Conservation (phyloP, 37 sponge, comb jelly and placozoan species). For the Cliona cf. orientalis region DNA sequence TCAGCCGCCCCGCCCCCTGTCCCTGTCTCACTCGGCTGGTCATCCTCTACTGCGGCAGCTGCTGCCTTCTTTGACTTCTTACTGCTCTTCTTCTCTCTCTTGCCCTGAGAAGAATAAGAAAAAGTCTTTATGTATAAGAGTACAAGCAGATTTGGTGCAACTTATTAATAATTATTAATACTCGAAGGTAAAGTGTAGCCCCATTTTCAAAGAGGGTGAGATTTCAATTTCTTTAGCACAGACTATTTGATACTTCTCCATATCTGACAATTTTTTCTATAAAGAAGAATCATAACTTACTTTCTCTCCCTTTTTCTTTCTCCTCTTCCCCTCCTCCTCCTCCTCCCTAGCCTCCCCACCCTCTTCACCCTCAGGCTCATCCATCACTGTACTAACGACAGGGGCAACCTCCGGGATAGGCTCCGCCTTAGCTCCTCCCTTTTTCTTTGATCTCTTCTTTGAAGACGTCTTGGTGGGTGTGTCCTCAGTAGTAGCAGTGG, state of each 20-base stretch:
- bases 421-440: background rate
- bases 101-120: too few relatives aligned
- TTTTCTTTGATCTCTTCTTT: conserved; percentile 29
- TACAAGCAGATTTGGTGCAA: too few relatives aligned
- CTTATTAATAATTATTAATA: too few relatives aligned
- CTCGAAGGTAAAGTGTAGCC: too few relatives aligned
- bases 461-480: background rate
- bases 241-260: too few relatives aligned
- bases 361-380: background rate
- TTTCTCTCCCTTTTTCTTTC: conserved; percentile 36
- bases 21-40: background rate
- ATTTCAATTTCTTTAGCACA: too few relatives aligned
- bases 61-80: conserved; percentile 53
- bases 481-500: background rate
- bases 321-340: conserved; percentile 25
- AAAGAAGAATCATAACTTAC: too few relatives aligned
- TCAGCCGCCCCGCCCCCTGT: background rate
- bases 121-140: too few relatives aligned
- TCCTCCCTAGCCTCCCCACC: conserved; percentile 11
- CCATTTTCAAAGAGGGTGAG: too few relatives aligned
- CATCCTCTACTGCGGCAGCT: conserved; percentile 3
- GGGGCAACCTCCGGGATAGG: conserved; percentile 14
- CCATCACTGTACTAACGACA: background rate
- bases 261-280: too few relatives aligned
- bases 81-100: conserved; percentile 45